These are phyloP conservation scores for Linyphia triangularis DNA, from an alignment of 2,888 invertebrate genomes.

Conservation along the genomic window DNA sequence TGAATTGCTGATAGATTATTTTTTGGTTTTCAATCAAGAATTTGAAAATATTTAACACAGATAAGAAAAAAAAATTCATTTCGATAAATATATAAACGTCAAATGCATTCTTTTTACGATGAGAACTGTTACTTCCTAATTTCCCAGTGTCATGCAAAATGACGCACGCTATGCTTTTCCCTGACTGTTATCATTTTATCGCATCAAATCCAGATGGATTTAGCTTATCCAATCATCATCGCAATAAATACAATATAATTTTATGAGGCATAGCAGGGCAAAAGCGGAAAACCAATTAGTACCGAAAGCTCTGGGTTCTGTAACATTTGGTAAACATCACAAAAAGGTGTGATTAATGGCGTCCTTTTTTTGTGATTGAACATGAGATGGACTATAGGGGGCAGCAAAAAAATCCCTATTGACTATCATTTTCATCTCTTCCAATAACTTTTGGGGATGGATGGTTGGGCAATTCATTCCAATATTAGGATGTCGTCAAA, in stretches of 20 bases:
- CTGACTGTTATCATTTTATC: too few relatives aligned
- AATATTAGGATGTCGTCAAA: constrained; percentile 13
- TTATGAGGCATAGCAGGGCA: neutral
- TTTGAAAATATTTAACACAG: too few relatives aligned
- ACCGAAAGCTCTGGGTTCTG: constrained; percentile 19
- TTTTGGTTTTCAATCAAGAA: too few relatives aligned
- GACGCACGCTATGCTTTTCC: too few relatives aligned
- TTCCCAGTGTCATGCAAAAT: too few relatives aligned
- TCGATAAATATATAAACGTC: too few relatives aligned
- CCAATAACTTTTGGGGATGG: constrained; percentile 8
- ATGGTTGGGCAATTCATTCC: neutral
- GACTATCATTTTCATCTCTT: constrained; percentile 1
- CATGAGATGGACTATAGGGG: neutral
- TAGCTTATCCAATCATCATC: neutral
- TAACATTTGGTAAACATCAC: constrained; percentile 36
- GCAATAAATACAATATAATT: neutral
- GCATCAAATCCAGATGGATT: neutral
- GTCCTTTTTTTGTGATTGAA: neutral
- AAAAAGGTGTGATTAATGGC: constrained; percentile 10
- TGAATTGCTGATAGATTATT: too few relatives aligned
- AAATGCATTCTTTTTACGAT: too few relatives aligned
- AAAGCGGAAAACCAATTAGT: constrained; percentile 22
- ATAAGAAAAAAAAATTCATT: too few relatives aligned
- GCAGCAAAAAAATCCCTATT: neutral
- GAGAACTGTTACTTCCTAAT: too few relatives aligned